A percentile compares a stretch with the other conserved stretches of the same genome.
phyloP scores from a whole-genome alignment of 2,888 invertebrate genomes.

The Dicyrtoma fusca region DNA sequence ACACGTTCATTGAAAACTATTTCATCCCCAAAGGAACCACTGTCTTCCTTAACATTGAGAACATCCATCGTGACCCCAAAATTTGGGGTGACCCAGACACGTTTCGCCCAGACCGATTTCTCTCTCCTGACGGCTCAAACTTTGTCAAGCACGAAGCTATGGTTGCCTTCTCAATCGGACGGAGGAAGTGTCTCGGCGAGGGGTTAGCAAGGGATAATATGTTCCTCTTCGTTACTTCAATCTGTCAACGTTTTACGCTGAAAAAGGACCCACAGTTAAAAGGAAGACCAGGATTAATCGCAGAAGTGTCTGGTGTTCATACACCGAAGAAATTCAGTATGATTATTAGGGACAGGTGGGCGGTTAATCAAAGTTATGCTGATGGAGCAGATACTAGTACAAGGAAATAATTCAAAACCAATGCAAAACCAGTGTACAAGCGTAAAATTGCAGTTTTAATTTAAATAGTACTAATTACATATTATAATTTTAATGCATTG shows the following conservation, averaged over 20 bases:
- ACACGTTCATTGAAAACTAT: conserved; percentile 44
- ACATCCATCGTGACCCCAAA: conserved; percentile 44
- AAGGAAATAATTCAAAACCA: no score
- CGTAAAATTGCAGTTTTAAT: no score
- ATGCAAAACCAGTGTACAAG: no score
- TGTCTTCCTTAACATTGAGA: conserved; percentile 47
- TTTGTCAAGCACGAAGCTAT: conserved; percentile 53
- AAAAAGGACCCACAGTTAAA: no score
- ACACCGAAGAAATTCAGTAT: no score
- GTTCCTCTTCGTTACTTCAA: conserved; percentile 48
- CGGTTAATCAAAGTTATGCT: no score
- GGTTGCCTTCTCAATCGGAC: conserved; percentile 56
- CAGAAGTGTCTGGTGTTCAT: no score
- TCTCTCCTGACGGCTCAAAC: conserved; percentile 37
- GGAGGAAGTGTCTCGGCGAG: conserved; percentile 51
- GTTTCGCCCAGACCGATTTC: conserved; percentile 49
- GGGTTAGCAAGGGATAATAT: conserved; percentile 43
- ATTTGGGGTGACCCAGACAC: conserved; percentile 48
- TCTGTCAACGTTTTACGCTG: background rate
- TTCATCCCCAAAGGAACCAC: conserved; percentile 47
- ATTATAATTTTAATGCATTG: no score
- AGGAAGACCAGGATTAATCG: no score
- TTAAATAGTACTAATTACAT: no score
- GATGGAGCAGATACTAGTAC: no score
- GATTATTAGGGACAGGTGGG: no score